Conservation (phyloP, 2,888 invertebrate species). For the Pecten maximus region DNA sequence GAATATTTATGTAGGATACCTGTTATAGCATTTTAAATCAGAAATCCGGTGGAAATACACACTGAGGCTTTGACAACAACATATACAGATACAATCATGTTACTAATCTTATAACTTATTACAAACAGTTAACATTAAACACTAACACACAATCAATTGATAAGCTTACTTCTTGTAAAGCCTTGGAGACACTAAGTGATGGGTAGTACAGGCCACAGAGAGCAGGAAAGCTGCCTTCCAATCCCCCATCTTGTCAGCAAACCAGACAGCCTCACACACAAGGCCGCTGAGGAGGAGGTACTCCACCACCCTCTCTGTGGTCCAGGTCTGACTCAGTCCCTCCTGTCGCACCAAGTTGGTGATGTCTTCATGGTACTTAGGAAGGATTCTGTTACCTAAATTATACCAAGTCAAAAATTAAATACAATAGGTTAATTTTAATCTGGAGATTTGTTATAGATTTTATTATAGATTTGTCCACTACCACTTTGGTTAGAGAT, state of each 20-base stretch:
- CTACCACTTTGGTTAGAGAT: not conserved
- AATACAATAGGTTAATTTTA: not conserved
- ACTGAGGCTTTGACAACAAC: too few relatives aligned
- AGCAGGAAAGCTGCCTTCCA: conserved; percentile 80
- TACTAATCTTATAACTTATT: too few relatives aligned
- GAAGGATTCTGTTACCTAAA: conserved; percentile 75
- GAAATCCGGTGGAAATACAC: too few relatives aligned
- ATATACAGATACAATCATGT: too few relatives aligned
- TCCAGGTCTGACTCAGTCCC: conserved; percentile 76
- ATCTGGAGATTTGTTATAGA: too few relatives aligned
- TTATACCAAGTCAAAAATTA: not conserved
- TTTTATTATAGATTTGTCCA: not conserved
- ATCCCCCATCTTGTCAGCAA: conserved; percentile 80
- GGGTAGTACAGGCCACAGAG: conserved; percentile 72
- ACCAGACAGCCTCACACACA: conserved; percentile 80
- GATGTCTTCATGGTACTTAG: conserved; percentile 75
- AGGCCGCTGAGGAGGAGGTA: conserved; percentile 80
- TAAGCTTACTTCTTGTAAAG: conserved; percentile 69
- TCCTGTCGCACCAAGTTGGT: conserved; percentile 70
- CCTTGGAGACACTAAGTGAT: conserved; percentile 68
- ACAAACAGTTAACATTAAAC: too few relatives aligned
- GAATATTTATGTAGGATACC: too few relatives aligned
- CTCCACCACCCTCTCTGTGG: conserved; percentile 77
- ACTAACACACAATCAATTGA: not conserved
- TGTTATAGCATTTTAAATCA: too few relatives aligned